Evolutionary conservation across 2,888 invertebrate species (phyloP).

Genomic region (Pristionchus maxplancki): DNA sequence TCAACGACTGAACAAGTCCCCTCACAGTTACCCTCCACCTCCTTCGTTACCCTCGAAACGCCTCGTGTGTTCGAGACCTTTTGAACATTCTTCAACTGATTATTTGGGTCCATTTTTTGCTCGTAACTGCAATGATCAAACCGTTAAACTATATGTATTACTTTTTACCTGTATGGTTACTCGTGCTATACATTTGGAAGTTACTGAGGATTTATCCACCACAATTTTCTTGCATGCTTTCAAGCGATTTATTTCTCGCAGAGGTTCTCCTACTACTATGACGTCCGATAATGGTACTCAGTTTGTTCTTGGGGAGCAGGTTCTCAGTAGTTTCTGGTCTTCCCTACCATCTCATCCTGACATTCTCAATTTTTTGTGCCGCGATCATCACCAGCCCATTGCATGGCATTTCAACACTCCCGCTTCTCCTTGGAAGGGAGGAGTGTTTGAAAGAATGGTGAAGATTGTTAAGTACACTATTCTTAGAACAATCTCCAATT

Average conservation of each 20-base stretch:
- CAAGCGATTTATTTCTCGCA: neutral
- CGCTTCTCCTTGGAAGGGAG: constrained; percentile 47
- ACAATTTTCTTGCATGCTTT: neutral
- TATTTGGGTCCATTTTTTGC: neutral
- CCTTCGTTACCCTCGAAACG: neutral
- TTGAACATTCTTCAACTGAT: neutral
- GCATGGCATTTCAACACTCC: constrained; percentile 24
- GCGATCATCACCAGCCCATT: neutral
- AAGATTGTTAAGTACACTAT: neutral
- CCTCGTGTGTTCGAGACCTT: neutral
- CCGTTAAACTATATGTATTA: neutral
- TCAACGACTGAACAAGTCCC: constrained; percentile 5
- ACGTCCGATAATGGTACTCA: constrained; percentile 25
- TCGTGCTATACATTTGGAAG: constrained; percentile 22
- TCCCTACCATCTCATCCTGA: neutral
- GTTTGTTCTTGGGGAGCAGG: neutral
- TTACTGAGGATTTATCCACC: neutral
- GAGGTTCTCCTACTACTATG: neutral
- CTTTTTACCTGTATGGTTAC: constrained; percentile 24
- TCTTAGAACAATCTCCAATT: neutral
- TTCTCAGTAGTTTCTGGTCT: neutral
- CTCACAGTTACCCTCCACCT: neutral
- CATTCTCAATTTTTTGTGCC: neutral
- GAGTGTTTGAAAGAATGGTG: constrained; percentile 36
- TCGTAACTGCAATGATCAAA: neutral